Evolutionary conservation across 2,113 vertebrate species (phyloP).

Genomic region (Triplophysa rosa): DNA sequence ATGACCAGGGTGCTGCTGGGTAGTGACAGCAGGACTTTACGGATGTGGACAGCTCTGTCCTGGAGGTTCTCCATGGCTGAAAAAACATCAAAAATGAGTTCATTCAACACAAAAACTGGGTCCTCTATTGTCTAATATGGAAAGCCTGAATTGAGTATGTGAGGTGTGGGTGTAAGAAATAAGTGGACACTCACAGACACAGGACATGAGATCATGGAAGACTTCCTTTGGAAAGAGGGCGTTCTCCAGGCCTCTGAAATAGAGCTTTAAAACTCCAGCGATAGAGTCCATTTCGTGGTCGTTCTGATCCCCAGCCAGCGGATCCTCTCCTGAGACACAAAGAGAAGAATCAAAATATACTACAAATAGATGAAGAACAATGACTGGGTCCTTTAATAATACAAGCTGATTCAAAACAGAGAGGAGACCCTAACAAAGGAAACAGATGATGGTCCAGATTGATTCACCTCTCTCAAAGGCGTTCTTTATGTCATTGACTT

Average conservation of each 20-base stretch:
- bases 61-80: slow-evolving; percentile 94
- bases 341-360: not conserved
- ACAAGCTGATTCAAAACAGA: not conserved
- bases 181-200: slow-evolving; percentile 86
- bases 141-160: not conserved
- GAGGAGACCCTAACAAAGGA: not conserved
- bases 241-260: slow-evolving; percentile 91
- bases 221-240: slow-evolving; percentile 98
- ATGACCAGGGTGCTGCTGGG: slow-evolving; percentile 88
- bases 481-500: slow-evolving; percentile 99
- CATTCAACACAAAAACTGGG: slow-evolving; percentile 11
- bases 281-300: slow-evolving; percentile 99
- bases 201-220: slow-evolving; percentile 95
- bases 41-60: slow-evolving; percentile 89
- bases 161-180: not conserved
- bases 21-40: slow-evolving; percentile 86
- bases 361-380: not conserved
- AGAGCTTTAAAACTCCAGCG: slow-evolving; percentile 95
- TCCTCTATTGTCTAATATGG: slow-evolving; percentile 11
- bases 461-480: slow-evolving; percentile 93
- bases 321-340: slow-evolving; percentile 85
- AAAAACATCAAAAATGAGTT: slow-evolving; percentile 26
- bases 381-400: slow-evolving; percentile 6
- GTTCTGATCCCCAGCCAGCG: slow-evolving; percentile 94
- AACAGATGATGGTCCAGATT: not conserved